Evolutionary conservation across 2,888 invertebrate genomes (phyloP), one percentile per base, ranked within the genome.

Genomic region (Scelioninae gen. 1): DNA sequence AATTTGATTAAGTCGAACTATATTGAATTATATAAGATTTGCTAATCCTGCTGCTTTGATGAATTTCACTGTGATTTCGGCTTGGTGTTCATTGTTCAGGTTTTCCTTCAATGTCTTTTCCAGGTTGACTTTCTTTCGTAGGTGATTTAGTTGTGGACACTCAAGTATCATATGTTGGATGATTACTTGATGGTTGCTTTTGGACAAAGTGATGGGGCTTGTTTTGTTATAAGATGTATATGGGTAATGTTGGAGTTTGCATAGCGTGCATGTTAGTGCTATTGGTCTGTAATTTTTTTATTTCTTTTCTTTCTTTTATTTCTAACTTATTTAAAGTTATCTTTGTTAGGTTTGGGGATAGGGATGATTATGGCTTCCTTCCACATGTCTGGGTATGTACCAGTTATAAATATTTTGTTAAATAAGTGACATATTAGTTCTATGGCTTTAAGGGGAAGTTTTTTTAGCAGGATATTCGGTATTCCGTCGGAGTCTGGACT

Each of bases 211-310:
- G 23, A 23, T 23, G 23, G 23, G 4, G 23, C 2, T 23, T 23
- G 23, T 23, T 23, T 23, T 23, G 23, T 23, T 23, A 23, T 23
- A 4, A 23, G 23, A 4, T 23, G 23, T 23, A 23, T 23, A 23
- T 23, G 23, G 1, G 23, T 38, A 1, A 38, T 38, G 5, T 38
- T 38, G 38, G 38, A 4, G 11, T 38, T 47, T 15, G n/a, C 15
- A 47, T 47, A 47, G 15, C 5, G 47, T 47, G 47, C 47, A 47
- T 13, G 47, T 47, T 47, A 47, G n/a, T 47, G 47, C n/a, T 5
- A 47, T 47, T 7, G 47, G 47, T 47, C 13, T 47, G 16, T 47
- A 47, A n/a, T 47, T 47, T 13, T 47, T n/a, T n/a, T n/a, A n/a
- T n/a, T n/a, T n/a, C n/a, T n/a, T n/a, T n/a, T n/a, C n/a, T n/a